Base-by-base conservation (phyloP, 2,888 invertebrate genomes). In the Lepidonotus clava region DNA sequence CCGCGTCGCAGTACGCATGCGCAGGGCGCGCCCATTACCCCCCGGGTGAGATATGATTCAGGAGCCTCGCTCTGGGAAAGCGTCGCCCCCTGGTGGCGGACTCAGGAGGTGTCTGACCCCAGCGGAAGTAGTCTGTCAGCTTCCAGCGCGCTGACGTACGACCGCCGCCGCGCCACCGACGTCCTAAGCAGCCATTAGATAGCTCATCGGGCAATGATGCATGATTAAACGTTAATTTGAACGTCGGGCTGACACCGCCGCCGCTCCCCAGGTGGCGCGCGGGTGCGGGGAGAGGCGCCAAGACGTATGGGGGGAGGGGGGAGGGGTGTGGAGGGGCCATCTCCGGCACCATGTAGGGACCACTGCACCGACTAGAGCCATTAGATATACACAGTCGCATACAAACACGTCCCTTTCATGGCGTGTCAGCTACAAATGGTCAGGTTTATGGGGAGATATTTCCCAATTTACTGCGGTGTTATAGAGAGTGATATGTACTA, bases 201-300 rank as follows among this genome's bases (percentile, higher is more conserved):
- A 40, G 76, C 76, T 76, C 76, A 76, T 76, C 76, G 76, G 21
- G 38, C 76, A 76, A 76, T 76, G 76, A 76, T 76, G 40, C 76
- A 76, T 76, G 76, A 76, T 76, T 76, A 76, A 76, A 76, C 76
- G 38, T 76, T 76, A 76, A 76, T 76, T 76, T 76, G 76, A 36
- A 40, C 76, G 76, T 76, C 76, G 40, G 14, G 38, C 36, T 21
- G 76, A 40, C 76, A 76, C 76, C 76, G 76, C 76, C 67, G 76
- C 21, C 1, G 8, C 32, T 0, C 38, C 38, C 38, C 4, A 34
- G 76, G 76, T 40, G 76, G 76, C 38, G 36, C 38, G n/a, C n/a
- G 53, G n/a, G 18, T 61, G 61, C 24, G 14, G 61, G 61, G 61
- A 28, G 28, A 61, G 61, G 61, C 28, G 61, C 28, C 28, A 61